Evolutionary conservation across 2,113 vertebrate genomes (phyloP).

Genomic region (Hystrix brachyura): DNA sequence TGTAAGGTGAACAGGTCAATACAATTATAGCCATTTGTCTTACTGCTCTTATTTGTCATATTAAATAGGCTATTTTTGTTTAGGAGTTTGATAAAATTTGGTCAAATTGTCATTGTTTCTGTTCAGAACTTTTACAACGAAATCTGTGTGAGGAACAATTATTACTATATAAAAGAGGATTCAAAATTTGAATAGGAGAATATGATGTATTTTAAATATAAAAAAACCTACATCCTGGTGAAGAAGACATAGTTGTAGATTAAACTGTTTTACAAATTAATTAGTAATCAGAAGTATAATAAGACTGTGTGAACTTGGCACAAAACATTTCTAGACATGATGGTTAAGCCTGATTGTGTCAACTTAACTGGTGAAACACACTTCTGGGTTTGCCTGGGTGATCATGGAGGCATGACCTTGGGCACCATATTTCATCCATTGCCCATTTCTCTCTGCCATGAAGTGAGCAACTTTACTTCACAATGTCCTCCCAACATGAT

Average conservation of each 20-base stretch:
- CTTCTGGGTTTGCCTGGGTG: not conserved
- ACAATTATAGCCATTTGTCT: slow-evolving; percentile 68
- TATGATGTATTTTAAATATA: slow-evolving; percentile 43
- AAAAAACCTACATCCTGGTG: not conserved
- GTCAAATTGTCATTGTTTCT: slow-evolving; percentile 29
- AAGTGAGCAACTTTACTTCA: not conserved
- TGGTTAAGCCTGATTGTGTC: not conserved
- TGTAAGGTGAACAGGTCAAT: slow-evolving; percentile 72
- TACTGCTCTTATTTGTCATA: slow-evolving; percentile 40
- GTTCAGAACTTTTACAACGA: slow-evolving; percentile 39
- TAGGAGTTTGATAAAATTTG: slow-evolving; percentile 40
- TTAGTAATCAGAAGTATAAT: slow-evolving; percentile 36
- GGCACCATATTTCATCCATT: too few species aligned
- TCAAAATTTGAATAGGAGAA: not conserved
- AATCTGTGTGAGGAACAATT: not conserved
- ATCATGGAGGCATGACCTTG: not conserved
- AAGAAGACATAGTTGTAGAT: not conserved
- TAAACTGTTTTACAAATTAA: slow-evolving; percentile 22
- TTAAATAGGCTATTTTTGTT: slow-evolving; percentile 44
- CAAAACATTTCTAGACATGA: not conserved
- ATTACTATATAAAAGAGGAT: not conserved
- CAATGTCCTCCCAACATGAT: not conserved
- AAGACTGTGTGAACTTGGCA: not conserved
- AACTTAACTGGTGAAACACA: not conserved
- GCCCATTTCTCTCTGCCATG: not conserved